Percentiles rank a stretch among this genome's conserved stretches.
Evolutionary conservation across 2,888 invertebrate genomes (phyloP).

Genomic region (Parnassius glacialis): DNA sequence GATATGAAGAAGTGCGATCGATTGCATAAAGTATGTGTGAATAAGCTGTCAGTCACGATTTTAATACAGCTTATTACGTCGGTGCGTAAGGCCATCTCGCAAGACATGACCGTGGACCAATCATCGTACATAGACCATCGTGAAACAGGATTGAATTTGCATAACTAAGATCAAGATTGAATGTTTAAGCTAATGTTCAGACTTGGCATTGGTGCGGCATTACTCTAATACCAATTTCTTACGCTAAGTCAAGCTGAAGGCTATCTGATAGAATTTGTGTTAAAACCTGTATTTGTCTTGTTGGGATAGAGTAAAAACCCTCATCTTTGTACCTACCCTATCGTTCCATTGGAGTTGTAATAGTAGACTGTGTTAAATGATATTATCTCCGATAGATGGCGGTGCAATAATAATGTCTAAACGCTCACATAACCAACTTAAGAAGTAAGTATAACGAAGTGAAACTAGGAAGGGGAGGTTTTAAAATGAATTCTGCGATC

Average conservation of each 20-base stretch:
- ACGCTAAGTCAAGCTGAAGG: slow-evolving; percentile 11
- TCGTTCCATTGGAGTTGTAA: no score
- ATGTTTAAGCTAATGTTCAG: not conserved
- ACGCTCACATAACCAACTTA: no score
- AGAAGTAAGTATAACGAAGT: no score
- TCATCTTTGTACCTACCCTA: no score
- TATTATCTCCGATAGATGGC: no score
- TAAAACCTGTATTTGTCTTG: not conserved
- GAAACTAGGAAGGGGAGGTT: no score
- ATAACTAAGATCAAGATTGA: slow-evolving; percentile 9
- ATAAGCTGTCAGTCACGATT: slow-evolving; percentile 11
- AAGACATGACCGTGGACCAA: slow-evolving; percentile 7
- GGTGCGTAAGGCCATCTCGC: slow-evolving; percentile 8
- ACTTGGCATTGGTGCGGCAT: slow-evolving; percentile 4
- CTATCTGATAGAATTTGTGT: slow-evolving; percentile 12
- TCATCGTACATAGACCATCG: slow-evolving; percentile 5
- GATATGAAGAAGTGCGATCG: not conserved
- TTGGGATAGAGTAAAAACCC: no score
- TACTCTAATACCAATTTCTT: slow-evolving; percentile 1
- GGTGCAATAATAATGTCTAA: no score
- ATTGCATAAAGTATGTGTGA: not conserved
- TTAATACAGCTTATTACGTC: slow-evolving; percentile 12
- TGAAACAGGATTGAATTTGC: slow-evolving; percentile 15
- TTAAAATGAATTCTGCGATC: no score
- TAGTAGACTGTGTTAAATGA: no score